Conservation (phyloP, 2,113 vertebrate species). For the Bothrops jararaca region DNA sequence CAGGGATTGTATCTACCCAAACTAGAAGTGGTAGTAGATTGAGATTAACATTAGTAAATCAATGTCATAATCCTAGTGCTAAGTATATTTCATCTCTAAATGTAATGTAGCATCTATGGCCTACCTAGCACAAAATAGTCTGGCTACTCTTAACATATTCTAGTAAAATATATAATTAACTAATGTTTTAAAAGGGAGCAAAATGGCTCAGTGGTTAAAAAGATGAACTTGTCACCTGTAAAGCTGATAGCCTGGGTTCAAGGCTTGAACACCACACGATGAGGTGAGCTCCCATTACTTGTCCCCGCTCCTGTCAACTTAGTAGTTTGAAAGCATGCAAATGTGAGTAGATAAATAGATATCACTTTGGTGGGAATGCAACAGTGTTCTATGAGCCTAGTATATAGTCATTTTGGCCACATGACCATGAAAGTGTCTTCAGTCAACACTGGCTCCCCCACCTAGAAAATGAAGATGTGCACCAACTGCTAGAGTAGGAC, state of each 20-base stretch:
- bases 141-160: background rate
- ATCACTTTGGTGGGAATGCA: background rate
- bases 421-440: background rate
- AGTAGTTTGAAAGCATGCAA: background rate
- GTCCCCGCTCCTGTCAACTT: background rate
- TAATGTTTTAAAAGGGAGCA: background rate
- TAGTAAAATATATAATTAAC: background rate
- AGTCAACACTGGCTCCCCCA: background rate
- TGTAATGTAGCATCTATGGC: background rate
- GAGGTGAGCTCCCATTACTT: background rate
- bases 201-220: background rate
- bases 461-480: too few relatives aligned
- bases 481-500: background rate
- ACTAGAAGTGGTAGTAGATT: background rate
- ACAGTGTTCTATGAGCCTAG: background rate
- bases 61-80: background rate
- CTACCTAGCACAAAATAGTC: background rate
- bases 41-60: background rate
- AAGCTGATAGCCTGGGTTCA: background rate
- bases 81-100: background rate
- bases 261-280: background rate
- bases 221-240: too few relatives aligned
- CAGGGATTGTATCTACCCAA: background rate
- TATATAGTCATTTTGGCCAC: background rate
- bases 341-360: background rate